These are phyloP conservation scores for Oxygymnocypris stewartii DNA, from an alignment of 2,113 vertebrate species.

Conservation along the genomic window DNA sequence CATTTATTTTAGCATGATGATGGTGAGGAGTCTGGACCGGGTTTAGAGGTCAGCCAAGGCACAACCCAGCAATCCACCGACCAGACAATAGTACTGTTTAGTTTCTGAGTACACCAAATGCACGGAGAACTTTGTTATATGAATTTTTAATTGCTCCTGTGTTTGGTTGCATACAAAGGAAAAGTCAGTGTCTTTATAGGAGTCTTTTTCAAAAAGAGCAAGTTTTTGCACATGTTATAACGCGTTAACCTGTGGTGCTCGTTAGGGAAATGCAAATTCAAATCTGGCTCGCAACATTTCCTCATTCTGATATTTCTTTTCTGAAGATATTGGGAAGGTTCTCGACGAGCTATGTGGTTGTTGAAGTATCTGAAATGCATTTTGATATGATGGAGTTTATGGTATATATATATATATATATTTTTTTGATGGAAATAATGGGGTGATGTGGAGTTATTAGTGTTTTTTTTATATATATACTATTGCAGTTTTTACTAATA, in stretches of 20 bases:
- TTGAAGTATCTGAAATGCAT: not conserved
- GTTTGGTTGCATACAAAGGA: not conserved
- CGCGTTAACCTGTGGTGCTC: not conserved
- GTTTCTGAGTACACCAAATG: not conserved
- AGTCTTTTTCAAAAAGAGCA: not conserved
- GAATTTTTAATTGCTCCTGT: not conserved
- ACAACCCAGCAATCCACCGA: not conserved
- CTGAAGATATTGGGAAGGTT: not conserved
- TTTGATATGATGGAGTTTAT: not conserved
- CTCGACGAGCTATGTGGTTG: not conserved
- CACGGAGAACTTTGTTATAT: not conserved
- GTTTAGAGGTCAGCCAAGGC: slow-evolving; percentile 31
- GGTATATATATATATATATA: no score
- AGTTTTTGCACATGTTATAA: not conserved
- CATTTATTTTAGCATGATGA: slow-evolving; percentile 40
- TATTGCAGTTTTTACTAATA: not conserved
- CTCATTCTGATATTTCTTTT: not conserved
- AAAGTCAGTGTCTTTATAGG: not conserved
- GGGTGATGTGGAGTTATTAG: not conserved
- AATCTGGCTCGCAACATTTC: not conserved
- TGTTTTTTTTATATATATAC: no score
- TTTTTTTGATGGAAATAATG: no score
- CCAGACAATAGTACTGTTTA: not conserved
- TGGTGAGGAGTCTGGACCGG: not conserved
- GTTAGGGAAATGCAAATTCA: not conserved